Percentiles rank a stretch among this genome's conserved stretches.
These are phyloP conservation scores for Peromyscus leucopus DNA, from an alignment of 2,113 vertebrate genomes.

Conservation along the genomic window DNA sequence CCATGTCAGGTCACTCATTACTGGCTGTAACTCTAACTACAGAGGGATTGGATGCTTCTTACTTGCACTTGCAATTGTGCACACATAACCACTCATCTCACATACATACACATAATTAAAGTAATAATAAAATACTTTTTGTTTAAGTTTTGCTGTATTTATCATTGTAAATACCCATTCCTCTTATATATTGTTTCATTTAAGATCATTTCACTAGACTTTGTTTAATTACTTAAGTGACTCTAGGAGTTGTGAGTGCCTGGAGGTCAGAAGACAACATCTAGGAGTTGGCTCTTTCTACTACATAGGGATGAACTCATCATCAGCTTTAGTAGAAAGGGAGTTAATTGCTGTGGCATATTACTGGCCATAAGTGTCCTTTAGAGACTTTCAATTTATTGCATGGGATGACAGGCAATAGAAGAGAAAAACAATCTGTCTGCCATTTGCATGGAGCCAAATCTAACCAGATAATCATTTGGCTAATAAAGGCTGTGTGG, in stretches of 20 bases:
- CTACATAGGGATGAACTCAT: neutral
- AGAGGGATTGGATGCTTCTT: neutral
- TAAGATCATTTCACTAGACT: neutral
- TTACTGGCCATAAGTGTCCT: too few relatives aligned
- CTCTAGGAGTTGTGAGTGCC: too few relatives aligned
- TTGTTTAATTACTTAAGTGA: neutral
- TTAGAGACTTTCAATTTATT: neutral
- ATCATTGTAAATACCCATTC: neutral
- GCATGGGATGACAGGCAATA: neutral
- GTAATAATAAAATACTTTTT: too few relatives aligned
- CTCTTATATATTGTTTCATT: neutral
- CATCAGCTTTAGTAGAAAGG: neutral
- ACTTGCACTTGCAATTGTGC: neutral
- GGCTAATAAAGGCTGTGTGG: too few relatives aligned
- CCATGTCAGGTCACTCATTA: neutral
- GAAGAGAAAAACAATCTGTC: too few relatives aligned
- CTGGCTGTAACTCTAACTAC: neutral
- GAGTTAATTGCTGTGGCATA: too few relatives aligned
- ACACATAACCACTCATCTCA: neutral
- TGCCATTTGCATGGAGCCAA: too few relatives aligned
- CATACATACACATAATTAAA: too few relatives aligned
- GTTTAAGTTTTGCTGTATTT: neutral
- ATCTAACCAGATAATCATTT: too few relatives aligned
- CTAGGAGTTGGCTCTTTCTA: too few relatives aligned
- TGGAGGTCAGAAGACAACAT: too few relatives aligned